Conservation (phyloP, 2,113 vertebrate genomes). For the Hippocampus guttulatus region DNA sequence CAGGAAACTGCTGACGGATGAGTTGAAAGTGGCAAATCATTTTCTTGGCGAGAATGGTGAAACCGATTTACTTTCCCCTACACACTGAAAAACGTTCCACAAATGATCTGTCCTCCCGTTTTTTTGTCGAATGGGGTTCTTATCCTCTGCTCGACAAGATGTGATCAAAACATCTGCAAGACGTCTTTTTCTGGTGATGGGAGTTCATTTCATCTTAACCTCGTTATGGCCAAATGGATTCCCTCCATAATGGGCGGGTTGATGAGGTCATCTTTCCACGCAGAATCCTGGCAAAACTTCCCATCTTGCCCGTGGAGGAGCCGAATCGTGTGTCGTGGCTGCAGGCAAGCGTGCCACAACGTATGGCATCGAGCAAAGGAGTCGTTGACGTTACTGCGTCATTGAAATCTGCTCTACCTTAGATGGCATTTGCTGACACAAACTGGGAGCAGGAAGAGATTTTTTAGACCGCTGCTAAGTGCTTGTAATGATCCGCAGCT, state of each 20-base stretch:
- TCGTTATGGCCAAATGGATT: conserved; percentile 59
- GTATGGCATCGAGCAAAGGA: not conserved
- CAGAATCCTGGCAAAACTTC: conserved; percentile 36
- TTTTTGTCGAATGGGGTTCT: not conserved
- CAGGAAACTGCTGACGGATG: not conserved
- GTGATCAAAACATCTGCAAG: conserved; percentile 43
- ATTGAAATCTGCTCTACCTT: not conserved
- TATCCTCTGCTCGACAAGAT: conserved; percentile 32
- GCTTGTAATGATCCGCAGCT: conserved; percentile 15
- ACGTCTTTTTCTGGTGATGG: conserved; percentile 40
- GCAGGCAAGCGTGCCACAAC: not conserved
- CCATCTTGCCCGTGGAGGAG: conserved; percentile 16
- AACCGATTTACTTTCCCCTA: no score
- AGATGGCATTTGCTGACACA: not conserved
- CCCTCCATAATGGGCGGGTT: conserved; percentile 32
- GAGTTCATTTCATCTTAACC: conserved; percentile 52
- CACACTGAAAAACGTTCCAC: no score
- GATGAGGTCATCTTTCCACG: conserved; percentile 47
- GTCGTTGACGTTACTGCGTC: not conserved
- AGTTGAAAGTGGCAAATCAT: not conserved
- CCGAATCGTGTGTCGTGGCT: not conserved
- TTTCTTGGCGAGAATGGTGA: no score
- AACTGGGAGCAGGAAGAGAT: not conserved
- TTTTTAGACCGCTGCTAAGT: conserved; percentile 8
- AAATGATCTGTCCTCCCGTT: no score